Conservation (phyloP, 2,113 vertebrate species). For the Furnarius figulus region DNA sequence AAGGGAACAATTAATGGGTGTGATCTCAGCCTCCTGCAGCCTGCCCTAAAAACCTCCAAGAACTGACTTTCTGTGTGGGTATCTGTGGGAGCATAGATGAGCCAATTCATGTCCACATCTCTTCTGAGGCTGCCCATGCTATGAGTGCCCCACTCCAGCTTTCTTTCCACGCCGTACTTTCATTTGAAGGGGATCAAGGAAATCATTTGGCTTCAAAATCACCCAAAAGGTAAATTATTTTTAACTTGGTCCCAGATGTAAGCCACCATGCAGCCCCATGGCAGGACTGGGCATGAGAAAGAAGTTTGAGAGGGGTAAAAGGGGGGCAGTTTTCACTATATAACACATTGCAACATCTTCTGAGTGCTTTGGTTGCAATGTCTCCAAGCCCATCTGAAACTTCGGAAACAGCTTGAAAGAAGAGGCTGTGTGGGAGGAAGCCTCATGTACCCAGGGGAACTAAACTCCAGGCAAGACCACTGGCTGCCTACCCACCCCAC, state of each 20-base stretch:
- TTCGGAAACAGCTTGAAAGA: background rate
- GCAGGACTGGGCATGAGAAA: background rate
- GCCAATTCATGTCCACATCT: rapidly evolving
- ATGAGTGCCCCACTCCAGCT: background rate
- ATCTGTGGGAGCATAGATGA: background rate
- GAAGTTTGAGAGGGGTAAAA: background rate
- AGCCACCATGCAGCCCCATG: rapidly evolving
- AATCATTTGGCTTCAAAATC: background rate
- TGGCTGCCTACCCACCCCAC: background rate
- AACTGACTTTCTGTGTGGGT: background rate
- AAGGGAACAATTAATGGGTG: conserved; percentile 16
- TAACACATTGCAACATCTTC: background rate
- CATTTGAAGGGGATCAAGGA: background rate
- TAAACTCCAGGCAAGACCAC: background rate
- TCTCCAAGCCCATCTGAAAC: background rate
- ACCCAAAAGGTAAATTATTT: background rate
- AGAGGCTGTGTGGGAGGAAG: background rate
- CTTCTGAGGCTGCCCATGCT: background rate
- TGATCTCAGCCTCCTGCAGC: background rate
- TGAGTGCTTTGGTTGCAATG: background rate
- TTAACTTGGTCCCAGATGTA: background rate
- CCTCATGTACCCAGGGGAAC: background rate
- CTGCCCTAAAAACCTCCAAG: background rate
- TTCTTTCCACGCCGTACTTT: background rate
- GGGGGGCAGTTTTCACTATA: background rate